Base-by-base conservation (phyloP, 2,113 vertebrate species). In the Lophotis ruficrista region DNA sequence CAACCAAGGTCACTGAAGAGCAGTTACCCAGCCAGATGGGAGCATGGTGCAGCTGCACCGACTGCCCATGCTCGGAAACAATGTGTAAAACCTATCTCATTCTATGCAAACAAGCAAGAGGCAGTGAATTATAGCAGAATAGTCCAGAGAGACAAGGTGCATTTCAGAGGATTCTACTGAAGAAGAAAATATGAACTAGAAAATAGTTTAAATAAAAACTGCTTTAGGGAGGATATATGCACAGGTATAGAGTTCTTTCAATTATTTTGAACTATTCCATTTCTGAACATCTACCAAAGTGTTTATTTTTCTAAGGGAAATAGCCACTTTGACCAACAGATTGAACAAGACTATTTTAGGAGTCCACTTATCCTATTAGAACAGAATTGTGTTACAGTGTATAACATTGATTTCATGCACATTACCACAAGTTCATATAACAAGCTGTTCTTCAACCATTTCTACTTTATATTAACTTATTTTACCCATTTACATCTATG, bases 41-140 rank as follows among this genome's bases (percentile, higher is more conserved):
- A 53, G 30, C 68, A 66, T 20, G 9, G 3, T 38, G 27, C 0
- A 0, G 7, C 38, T 23, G n/a, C 58, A 1, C 38, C 10, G 18
- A 2, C 15, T 24, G 62, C 23, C 60, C 33, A 12, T 5, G 21
- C 57, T 17, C 61, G 7, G 7, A 57, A 24, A n/a, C 12, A 7
- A 43, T 0, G 10, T 3, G 19, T 38, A 25, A 61, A 27, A 4
- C 17, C 16, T 6, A 13, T 5, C 70, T 15, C 3, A 0, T 10
- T 18, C 61, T 20, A 14, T 45, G 27, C 6, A 24, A 65, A 7
- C 10, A 5, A 10, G 22, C 18, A 21, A 50, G 21, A 9, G 30
- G 48, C 18, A 3, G 61, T 4, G 28, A 60, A 12, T 11, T 37
- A 6, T 3, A 51, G 33, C 27, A 57, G n/a, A 20, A 10, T 0